A percentile compares a stretch with the other conserved stretches of the same genome.
phyloP scores from a whole-genome alignment of 2,797 vertebrate species.

The Neosalanx taihuensis region DNA sequence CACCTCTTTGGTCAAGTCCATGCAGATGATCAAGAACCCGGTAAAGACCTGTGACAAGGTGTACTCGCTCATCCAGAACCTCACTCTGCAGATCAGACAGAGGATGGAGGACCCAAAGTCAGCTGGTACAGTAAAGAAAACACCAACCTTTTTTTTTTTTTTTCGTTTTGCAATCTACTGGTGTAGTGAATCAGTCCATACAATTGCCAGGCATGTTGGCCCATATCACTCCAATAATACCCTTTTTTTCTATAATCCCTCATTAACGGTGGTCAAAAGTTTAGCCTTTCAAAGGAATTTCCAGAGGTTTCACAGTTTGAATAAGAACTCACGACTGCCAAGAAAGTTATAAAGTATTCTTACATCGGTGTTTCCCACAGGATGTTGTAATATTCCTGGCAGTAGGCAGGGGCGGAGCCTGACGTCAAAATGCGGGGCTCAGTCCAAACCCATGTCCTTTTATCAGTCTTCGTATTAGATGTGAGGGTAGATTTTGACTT shows the following conservation, averaged over 20 bases:
- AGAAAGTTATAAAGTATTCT: too few relatives aligned
- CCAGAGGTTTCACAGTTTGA: background rate
- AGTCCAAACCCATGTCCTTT: too few relatives aligned
- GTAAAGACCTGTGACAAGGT: slow-evolving; percentile 88
- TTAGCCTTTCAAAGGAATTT: background rate
- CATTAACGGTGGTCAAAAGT: background rate
- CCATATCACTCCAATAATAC: background rate
- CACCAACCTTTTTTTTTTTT: background rate
- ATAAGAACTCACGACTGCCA: too few relatives aligned
- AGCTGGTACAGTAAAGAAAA: slow-evolving; percentile 70
- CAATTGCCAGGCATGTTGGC: background rate
- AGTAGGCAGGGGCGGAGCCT: background rate
- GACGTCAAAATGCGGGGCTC: too few relatives aligned
- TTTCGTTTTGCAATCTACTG: background rate
- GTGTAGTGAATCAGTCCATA: background rate
- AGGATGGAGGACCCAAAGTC: slow-evolving; percentile 86
- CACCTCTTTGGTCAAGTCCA: slow-evolving; percentile 83
- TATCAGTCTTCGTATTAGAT: too few relatives aligned
- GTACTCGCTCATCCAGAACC: slow-evolving; percentile 85
- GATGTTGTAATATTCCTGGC: background rate
- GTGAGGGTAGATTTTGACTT: too few relatives aligned
- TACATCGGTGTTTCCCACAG: too few relatives aligned
- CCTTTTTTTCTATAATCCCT: background rate
- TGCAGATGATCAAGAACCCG: slow-evolving; percentile 88
- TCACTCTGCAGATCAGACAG: slow-evolving; percentile 85